These are phyloP conservation scores for Silvanus unidentatus DNA, from an alignment of 2,888 invertebrate genomes.

Conservation along the genomic window DNA sequence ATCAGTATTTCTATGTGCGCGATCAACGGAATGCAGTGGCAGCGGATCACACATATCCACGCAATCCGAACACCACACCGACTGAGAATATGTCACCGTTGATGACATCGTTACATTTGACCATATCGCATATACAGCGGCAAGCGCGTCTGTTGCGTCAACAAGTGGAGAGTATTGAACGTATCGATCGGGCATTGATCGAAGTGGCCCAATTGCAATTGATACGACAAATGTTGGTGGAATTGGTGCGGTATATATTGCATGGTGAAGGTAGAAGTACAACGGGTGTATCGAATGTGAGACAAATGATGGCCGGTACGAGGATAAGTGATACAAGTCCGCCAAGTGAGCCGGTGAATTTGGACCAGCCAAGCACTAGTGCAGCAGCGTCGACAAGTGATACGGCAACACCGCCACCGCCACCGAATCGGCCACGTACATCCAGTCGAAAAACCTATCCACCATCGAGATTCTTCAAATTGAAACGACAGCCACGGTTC, in stretches of 20 bases:
- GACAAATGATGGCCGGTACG: slow-evolving; percentile 47
- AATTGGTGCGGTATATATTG: slow-evolving; percentile 55
- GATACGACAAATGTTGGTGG: slow-evolving; percentile 59
- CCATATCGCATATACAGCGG: slow-evolving; percentile 41
- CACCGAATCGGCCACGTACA: slow-evolving; percentile 19
- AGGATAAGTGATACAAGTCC: slow-evolving; percentile 42
- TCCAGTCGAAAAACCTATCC: slow-evolving; percentile 38
- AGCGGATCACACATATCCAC: slow-evolving; percentile 42
- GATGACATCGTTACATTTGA: slow-evolving; percentile 41
- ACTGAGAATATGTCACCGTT: slow-evolving; percentile 34
- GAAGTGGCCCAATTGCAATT: slow-evolving; percentile 52
- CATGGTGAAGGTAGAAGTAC: slow-evolving; percentile 40
- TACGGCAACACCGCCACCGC: slow-evolving; percentile 8
- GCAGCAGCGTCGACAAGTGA: slow-evolving; percentile 10
- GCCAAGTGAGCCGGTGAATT: slow-evolving; percentile 29
- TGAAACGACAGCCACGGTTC: slow-evolving; percentile 34
- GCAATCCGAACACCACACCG: slow-evolving; percentile 24
- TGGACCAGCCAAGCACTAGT: slow-evolving; percentile 9
- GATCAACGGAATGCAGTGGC: slow-evolving; percentile 27
- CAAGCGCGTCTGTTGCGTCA: slow-evolving; percentile 39
- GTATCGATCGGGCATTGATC: slow-evolving; percentile 43
- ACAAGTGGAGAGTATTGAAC: slow-evolving; percentile 40
- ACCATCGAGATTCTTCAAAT: slow-evolving; percentile 33
- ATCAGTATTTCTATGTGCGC: slow-evolving; percentile 34
- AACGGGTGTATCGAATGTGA: slow-evolving; percentile 38